These are phyloP conservation scores for Mus spicilegus DNA, from an alignment of 2,113 vertebrate species.

Conservation along the genomic window DNA sequence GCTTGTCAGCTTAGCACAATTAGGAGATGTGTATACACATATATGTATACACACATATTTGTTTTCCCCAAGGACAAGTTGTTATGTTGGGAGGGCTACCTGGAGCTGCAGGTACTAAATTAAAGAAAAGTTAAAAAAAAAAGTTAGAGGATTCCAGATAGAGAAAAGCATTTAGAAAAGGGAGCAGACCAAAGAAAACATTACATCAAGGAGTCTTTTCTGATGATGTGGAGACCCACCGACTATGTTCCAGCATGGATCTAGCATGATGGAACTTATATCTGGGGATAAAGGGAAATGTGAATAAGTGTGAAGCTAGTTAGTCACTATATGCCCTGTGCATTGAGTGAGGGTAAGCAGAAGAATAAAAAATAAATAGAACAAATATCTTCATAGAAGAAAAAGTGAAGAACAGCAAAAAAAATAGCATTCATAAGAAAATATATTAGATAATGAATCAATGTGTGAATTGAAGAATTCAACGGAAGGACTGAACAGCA, in stretches of 20 bases:
- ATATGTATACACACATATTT: background rate
- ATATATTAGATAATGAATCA: background rate
- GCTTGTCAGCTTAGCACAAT: background rate
- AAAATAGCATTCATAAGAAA: background rate
- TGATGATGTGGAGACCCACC: background rate
- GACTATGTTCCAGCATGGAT: background rate
- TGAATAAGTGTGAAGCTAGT: background rate
- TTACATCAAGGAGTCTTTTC: background rate
- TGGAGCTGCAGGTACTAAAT: background rate
- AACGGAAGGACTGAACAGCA: background rate
- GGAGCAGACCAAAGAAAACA: background rate
- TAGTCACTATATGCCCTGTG: background rate
- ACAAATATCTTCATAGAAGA: constrained; percentile 31
- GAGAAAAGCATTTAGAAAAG: background rate
- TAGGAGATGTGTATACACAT: background rate
- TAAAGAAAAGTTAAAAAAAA: background rate
- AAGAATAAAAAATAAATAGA: background rate
- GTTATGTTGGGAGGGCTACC: background rate
- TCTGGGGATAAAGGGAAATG: constrained; percentile 20
- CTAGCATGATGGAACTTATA: background rate
- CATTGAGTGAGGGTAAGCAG: background rate
- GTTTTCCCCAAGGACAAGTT: constrained; percentile 8
- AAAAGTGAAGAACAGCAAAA: background rate
- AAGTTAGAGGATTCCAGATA: constrained; percentile 1
- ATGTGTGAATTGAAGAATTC: background rate